Evolutionary conservation across 2,113 vertebrate species (phyloP).

Genomic region (Perognathus longimembris): DNA sequence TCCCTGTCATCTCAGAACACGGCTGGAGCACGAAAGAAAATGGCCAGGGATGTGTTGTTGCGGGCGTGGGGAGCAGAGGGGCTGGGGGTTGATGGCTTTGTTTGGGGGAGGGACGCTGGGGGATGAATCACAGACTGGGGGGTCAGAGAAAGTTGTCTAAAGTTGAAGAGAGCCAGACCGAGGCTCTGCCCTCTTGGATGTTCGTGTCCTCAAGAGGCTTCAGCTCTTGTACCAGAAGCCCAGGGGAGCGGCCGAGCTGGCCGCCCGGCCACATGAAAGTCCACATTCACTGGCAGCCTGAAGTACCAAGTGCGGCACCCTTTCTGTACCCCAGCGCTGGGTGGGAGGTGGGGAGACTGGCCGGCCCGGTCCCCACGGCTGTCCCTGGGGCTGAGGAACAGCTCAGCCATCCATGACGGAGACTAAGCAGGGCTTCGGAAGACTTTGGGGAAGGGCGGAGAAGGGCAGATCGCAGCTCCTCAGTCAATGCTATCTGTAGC

Average conservation of each 20-base stretch:
- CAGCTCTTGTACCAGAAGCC: background rate
- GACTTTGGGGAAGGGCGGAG: background rate
- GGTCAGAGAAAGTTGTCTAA: background rate
- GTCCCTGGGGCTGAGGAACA: background rate
- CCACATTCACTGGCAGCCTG: background rate
- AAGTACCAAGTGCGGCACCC: too few species aligned
- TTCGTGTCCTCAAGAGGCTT: background rate
- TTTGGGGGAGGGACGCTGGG: background rate
- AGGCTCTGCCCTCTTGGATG: background rate
- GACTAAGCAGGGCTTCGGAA: background rate
- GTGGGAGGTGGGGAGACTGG: too few species aligned
- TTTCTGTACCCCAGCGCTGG: too few species aligned
- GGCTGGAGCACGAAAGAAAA: conserved; percentile 17
- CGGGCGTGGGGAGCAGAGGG: background rate
- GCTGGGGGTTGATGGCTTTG: background rate
- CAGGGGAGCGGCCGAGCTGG: background rate
- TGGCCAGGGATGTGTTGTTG: background rate
- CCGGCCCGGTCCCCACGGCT: too few species aligned
- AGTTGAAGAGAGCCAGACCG: background rate
- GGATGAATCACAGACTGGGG: background rate
- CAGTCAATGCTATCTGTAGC: background rate
- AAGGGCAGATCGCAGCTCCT: background rate
- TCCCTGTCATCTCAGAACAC: conserved; percentile 38
- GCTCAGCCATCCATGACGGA: background rate
- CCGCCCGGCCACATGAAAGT: background rate